These are phyloP conservation scores for Anarsia innoxiella DNA, from an alignment of 2,888 invertebrate genomes.

Conservation along the genomic window DNA sequence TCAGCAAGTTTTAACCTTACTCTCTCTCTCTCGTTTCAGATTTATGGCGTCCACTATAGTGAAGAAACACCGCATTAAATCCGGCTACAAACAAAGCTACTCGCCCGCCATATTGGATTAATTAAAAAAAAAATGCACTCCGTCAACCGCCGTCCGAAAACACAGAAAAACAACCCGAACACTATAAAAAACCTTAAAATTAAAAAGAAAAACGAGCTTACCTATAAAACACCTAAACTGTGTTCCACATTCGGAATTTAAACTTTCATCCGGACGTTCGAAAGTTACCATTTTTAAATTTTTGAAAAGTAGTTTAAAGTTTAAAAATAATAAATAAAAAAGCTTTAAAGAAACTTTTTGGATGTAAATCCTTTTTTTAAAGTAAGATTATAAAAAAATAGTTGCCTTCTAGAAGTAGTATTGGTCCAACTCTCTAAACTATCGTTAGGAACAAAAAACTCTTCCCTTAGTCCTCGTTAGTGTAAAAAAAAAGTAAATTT, in stretches of 20 bases:
- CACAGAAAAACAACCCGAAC: conserved; percentile 29
- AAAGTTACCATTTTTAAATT: conserved; percentile 16
- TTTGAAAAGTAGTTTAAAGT: conserved; percentile 9
- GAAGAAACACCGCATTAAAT: conserved; percentile 27
- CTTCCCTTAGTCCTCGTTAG: conserved; percentile 27
- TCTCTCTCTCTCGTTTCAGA: conserved; percentile 42
- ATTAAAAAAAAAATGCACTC: conserved; percentile 38
- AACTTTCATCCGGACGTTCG: conserved; percentile 14
- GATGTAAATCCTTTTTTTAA: conserved; percentile 23
- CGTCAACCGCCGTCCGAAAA: conserved; percentile 49
- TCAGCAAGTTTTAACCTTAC: no score
- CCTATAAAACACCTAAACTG: conserved; percentile 31
- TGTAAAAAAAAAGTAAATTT: conserved; percentile 24
- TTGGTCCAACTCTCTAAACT: conserved; percentile 57
- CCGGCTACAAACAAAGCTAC: conserved; percentile 12
- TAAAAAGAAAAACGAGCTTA: conserved; percentile 64
- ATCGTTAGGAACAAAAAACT: conserved; percentile 23
- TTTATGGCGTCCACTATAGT: conserved; percentile 41
- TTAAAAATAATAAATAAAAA: conserved; percentile 21
- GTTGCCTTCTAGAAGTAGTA: conserved; percentile 62
- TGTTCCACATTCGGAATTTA: conserved; percentile 34
- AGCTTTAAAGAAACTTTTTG: conserved; percentile 35
- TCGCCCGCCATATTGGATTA: conserved; percentile 28
- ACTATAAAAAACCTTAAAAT: conserved; percentile 44
- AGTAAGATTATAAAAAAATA: conserved; percentile 31